Evolutionary conservation across 2,888 invertebrate species (phyloP), one percentile per base, ranked within the genome.

Genomic region (Galeruca laticollis): DNA sequence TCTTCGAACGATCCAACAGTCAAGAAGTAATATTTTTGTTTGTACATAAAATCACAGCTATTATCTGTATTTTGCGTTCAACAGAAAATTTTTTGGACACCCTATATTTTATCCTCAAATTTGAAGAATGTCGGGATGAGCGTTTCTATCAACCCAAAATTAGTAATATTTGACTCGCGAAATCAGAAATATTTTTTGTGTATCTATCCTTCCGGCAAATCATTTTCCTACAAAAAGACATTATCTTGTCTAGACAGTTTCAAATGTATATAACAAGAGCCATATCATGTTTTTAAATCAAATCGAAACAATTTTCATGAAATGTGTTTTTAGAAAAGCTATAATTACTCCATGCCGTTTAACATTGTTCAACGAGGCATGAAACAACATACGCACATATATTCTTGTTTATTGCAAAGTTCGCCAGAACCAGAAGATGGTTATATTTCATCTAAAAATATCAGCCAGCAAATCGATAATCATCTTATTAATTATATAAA

Each of bases 281-380:
- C 54, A 54, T 4, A 54, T 2, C 33, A 35, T 35, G 15, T 54
- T 57, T 57, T 57, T 8, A 15, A 35, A 18, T 18, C 56, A 26
- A 57, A 35, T 57, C 18, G 35, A 35, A 57, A 57, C 52, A 11
- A 52, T 35, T 35, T 15, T 35, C 33, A 8, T n/a, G 18, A 35
- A 18, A 57, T 33, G 8, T 57, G 56, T 11, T 33, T 15, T 33
- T 18, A 35, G 33, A 35, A 35, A 35, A 15, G 18, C 35, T 9
- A 13, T 31, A n/a, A 54, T 54, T 54, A 31, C 35, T 31, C 9
- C 31, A 31, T 3, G 35, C 15, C 31, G 15, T 57, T 57, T 35
- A 57, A 57, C 56, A 35, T 10, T 11, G 18, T 57, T 35, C 35
- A 57, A 57, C 33, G 56, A 35, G 56, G 33, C 56, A 57, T 57